These are phyloP conservation scores for Cryptoprocta ferox DNA, from an alignment of 2,797 vertebrate genomes.

Conservation along the genomic window DNA sequence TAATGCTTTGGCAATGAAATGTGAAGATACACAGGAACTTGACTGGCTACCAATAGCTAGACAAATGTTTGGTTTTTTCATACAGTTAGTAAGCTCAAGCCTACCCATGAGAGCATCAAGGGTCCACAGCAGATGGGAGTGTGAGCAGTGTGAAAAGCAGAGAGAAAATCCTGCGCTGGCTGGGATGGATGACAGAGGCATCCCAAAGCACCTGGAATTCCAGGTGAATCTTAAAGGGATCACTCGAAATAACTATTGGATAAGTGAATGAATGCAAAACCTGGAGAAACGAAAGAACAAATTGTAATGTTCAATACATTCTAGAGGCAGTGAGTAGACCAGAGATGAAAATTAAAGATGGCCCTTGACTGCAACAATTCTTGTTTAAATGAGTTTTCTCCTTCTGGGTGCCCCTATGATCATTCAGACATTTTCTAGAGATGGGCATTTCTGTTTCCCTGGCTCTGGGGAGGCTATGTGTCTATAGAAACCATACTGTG, in stretches of 20 bases:
- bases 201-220: not conserved
- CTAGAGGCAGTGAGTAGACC: not conserved
- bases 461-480: not conserved
- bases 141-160: not conserved
- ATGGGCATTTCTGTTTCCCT: not conserved
- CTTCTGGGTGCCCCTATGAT: not conserved
- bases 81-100: not conserved
- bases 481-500: conserved; percentile 25
- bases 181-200: not conserved
- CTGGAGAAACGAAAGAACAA: not conserved
- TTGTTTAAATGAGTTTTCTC: not conserved
- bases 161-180: not conserved
- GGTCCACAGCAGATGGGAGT: not conserved
- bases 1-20: not conserved
- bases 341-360: not conserved
- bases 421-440: conserved; percentile 5
- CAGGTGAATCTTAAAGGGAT: not conserved
- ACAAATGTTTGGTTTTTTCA: not conserved
- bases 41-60: not conserved
- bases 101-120: not conserved
- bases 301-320: not conserved
- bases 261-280: not conserved
- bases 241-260: not conserved
- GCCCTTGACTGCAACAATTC: not conserved
- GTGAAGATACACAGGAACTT: not conserved